These are phyloP conservation scores for Anthonomus grandis DNA, from an alignment of 1,140 invertebrate species.

Conservation along the genomic window DNA sequence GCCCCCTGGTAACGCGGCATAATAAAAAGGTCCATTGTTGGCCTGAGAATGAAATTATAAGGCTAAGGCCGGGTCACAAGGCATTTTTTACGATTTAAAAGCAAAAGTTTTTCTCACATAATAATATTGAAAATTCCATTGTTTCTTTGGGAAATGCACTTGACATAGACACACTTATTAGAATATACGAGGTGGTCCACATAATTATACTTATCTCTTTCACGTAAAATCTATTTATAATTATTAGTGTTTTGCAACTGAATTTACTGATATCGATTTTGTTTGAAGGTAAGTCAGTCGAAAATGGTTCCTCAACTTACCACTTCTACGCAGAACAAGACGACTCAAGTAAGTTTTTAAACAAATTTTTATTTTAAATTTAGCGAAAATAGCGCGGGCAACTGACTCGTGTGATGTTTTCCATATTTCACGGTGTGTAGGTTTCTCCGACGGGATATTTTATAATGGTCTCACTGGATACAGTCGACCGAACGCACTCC, in stretches of 20 bases:
- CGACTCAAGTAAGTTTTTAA: too few relatives aligned
- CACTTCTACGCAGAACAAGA: too few relatives aligned
- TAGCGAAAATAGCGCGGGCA: too few relatives aligned
- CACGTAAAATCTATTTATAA: too few relatives aligned
- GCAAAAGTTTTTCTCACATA: constrained; percentile 34
- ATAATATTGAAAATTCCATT: constrained; percentile 23
- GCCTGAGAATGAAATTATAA: constrained; percentile 36
- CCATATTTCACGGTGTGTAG: constrained; percentile 42
- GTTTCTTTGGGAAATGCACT: constrained; percentile 11
- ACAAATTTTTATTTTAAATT: too few relatives aligned
- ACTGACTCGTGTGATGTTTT: constrained; percentile 23
- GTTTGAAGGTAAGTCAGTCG: too few relatives aligned
- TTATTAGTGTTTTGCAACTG: too few relatives aligned
- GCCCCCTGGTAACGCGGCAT: too few relatives aligned
- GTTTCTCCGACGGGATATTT: constrained; percentile 32
- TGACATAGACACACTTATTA: constrained; percentile 18
- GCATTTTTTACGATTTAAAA: constrained; percentile 25
- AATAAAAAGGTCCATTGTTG: constrained; percentile 23
- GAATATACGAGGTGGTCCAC: too few relatives aligned
- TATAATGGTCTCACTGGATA: constrained; percentile 23
- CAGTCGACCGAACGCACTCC: constrained; percentile 28
- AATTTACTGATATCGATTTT: too few relatives aligned
- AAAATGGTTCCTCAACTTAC: too few relatives aligned
- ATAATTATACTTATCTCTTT: too few relatives aligned
- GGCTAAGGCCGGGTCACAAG: constrained; percentile 34